Conservation (phyloP, 2,888 invertebrate genomes). For the Sminthurides aquaticus region DNA sequence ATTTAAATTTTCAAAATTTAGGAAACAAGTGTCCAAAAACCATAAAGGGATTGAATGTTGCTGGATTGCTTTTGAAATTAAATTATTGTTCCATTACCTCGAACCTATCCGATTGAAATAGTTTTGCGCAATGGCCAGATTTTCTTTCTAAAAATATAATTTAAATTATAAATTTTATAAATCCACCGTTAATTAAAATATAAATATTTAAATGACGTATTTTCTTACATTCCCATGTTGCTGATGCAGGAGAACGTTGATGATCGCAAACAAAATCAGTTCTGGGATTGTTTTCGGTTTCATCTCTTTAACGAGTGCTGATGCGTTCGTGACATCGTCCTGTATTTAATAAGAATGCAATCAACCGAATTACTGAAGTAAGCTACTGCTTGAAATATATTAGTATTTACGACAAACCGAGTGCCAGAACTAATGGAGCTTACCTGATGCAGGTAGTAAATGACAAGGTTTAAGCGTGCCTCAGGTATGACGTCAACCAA, state of each 20-base stretch:
- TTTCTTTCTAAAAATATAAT: slow-evolving; percentile 64
- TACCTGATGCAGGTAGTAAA: slow-evolving; percentile 76
- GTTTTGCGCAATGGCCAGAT: slow-evolving; percentile 89
- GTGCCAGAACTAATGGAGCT: too few species aligned
- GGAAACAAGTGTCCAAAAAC: neutral
- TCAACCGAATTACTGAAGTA: neutral
- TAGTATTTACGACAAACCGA: too few species aligned
- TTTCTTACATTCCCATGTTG: slow-evolving; percentile 73
- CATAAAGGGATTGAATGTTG: too few species aligned
- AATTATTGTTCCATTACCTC: slow-evolving; percentile 46
- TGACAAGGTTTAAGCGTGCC: slow-evolving; percentile 89
- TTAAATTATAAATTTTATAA: neutral
- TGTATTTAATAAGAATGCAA: slow-evolving; percentile 30
- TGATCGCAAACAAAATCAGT: slow-evolving; percentile 92
- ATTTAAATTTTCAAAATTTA: too few species aligned
- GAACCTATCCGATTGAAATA: slow-evolving; percentile 94
- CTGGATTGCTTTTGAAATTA: too few species aligned
- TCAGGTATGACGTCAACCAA: slow-evolving; percentile 93
- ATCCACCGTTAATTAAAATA: neutral
- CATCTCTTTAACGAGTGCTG: slow-evolving; percentile 77
- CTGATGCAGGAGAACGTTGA: slow-evolving; percentile 87
- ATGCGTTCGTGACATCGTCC: slow-evolving; percentile 81
- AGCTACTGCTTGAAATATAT: neutral
- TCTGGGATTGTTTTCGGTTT: slow-evolving; percentile 92
- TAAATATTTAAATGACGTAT: neutral